phyloP scores from a whole-genome alignment of 2,797 vertebrate species.

The Pangasius macronema region DNA sequence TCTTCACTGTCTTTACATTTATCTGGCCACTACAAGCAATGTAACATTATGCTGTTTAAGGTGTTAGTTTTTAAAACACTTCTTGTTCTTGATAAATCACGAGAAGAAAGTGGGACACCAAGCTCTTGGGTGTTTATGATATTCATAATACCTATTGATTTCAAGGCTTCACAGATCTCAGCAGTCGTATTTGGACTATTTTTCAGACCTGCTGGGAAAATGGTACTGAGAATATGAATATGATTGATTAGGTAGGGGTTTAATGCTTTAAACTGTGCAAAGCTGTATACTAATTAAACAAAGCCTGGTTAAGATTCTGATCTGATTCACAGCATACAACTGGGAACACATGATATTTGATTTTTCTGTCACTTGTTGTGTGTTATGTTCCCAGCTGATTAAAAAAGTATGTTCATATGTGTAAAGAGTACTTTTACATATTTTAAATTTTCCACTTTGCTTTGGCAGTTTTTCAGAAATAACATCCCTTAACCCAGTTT shows the following conservation, averaged over 20 bases:
- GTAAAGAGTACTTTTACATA: background rate
- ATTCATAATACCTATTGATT: constrained; percentile 37
- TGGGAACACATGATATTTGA: background rate
- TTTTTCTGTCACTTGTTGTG: background rate
- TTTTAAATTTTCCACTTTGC: background rate
- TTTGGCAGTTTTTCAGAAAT: background rate
- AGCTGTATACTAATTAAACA: background rate
- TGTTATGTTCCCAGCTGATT: background rate
- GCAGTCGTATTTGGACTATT: constrained; percentile 31
- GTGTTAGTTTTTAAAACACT: background rate
- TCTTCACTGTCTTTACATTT: background rate
- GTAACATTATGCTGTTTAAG: constrained; percentile 30
- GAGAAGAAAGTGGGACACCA: constrained; percentile 15
- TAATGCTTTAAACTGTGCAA: background rate
- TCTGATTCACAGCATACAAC: constrained; percentile 4
- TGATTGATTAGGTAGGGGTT: background rate
- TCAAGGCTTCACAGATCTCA: constrained; percentile 35
- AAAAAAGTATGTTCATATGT: background rate
- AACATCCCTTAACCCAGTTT: background rate
- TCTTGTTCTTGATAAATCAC: background rate
- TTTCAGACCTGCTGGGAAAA: constrained; percentile 32
- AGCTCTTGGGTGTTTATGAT: constrained; percentile 25
- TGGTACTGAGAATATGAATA: constrained; percentile 7
- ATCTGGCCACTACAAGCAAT: constrained; percentile 2
- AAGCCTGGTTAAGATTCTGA: background rate